phyloP scores from a whole-genome alignment of 2,888 invertebrate species.

The Tipula helvola region DNA sequence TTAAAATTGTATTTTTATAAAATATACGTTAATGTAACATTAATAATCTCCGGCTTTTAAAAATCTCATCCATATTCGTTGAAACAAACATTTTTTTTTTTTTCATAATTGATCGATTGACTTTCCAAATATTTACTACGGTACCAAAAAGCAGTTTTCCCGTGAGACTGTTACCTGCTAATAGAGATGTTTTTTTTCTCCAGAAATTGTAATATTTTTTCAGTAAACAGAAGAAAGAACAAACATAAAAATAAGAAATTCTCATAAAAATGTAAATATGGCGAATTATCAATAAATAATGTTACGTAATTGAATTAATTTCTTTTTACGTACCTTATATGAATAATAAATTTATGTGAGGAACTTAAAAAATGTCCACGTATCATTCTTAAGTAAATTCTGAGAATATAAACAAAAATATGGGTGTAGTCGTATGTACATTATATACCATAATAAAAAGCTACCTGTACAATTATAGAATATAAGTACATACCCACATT shows the following conservation, averaged over 20 bases:
- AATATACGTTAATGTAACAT: not conserved
- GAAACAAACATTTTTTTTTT: not conserved
- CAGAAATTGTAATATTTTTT: not conserved
- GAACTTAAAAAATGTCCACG: not conserved
- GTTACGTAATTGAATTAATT: not conserved
- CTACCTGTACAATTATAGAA: not conserved
- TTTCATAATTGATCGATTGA: not conserved
- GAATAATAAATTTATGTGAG: not conserved
- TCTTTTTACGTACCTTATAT: not conserved
- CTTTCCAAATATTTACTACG: not conserved
- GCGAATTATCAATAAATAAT: not conserved
- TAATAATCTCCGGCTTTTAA: not conserved
- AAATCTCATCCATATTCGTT: not conserved
- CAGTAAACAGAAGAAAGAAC: not conserved
- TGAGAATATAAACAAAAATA: not conserved
- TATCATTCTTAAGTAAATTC: not conserved
- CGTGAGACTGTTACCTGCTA: not conserved
- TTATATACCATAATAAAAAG: not conserved
- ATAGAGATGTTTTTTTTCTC: not conserved
- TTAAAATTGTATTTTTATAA: no score
- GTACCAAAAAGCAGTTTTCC: not conserved
- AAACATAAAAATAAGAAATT: not conserved
- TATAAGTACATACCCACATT: not conserved
- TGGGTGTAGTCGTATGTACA: no score
- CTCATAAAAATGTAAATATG: not conserved